Percentiles rank a stretch among this genome's conserved stretches.
Conservation (phyloP, 1,140 invertebrate genomes). For the Drosophila subobscura region DNA sequence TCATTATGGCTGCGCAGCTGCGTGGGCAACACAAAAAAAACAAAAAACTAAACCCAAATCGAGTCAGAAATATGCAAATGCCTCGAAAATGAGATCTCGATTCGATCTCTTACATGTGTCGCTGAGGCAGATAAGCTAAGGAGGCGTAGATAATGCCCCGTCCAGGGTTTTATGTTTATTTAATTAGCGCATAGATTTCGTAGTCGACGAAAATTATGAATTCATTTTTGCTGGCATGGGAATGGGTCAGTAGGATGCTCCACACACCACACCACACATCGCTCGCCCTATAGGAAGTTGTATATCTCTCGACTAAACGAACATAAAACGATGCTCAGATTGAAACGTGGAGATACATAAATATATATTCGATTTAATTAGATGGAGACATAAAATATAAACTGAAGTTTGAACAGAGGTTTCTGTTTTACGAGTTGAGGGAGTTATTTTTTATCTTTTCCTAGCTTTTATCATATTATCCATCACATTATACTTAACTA, state of each 20-base stretch:
- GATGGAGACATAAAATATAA: too few relatives aligned
- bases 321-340: neutral
- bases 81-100: slow-evolving; percentile 15
- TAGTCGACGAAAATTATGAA: slow-evolving; percentile 55
- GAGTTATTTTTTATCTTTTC: too few relatives aligned
- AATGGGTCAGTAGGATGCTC: slow-evolving; percentile 33
- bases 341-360: too few relatives aligned
- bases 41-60: neutral
- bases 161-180: slow-evolving; percentile 70
- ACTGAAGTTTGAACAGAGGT: too few relatives aligned
- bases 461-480: too few relatives aligned
- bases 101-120: slow-evolving; percentile 63
- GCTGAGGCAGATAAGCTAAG: slow-evolving; percentile 69
- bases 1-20: slow-evolving; percentile 64
- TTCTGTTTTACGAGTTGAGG: too few relatives aligned
- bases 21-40: slow-evolving; percentile 40
- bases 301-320: slow-evolving; percentile 10
- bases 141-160: slow-evolving; percentile 73
- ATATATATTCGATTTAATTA: too few relatives aligned
- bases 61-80: slow-evolving; percentile 51
- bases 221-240: slow-evolving; percentile 37
- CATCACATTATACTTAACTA: too few relatives aligned
- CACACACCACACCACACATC: neutral
- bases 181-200: slow-evolving; percentile 72
- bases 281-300: slow-evolving; percentile 23